These are phyloP conservation scores for Heliconius cydno DNA, from an alignment of 2,888 invertebrate genomes.

Conservation along the genomic window DNA sequence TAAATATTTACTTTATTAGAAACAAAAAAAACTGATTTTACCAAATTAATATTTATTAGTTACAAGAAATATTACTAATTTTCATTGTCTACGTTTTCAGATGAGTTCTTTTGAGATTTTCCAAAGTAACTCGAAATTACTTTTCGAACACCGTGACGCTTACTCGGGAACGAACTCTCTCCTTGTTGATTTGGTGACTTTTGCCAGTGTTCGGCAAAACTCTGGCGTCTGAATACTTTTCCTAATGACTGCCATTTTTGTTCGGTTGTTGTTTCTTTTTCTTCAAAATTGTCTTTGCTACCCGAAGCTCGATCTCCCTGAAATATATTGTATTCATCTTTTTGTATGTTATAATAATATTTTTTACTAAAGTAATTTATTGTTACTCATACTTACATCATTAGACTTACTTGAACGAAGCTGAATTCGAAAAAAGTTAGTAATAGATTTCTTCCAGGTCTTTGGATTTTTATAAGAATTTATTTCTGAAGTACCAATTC, in stretches of 20 bases:
- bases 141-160: conserved; percentile 71
- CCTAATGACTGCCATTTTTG: conserved; percentile 80
- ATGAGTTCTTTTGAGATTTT: conserved; percentile 62
- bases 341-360: conserved; percentile 11
- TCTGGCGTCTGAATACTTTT: conserved; percentile 77
- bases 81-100: conserved; percentile 56
- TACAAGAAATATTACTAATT: conserved; percentile 55
- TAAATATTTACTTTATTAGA: background rate
- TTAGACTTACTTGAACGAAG: conserved; percentile 75
- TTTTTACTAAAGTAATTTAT: background rate
- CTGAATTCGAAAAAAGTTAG: conserved; percentile 76
- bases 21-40: background rate
- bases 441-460: conserved; percentile 77
- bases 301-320: conserved; percentile 73
- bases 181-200: conserved; percentile 65
- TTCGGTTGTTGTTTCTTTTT: conserved; percentile 69
- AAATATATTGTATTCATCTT: conserved; percentile 14
- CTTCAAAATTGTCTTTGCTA: conserved; percentile 69
- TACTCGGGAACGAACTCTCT: conserved; percentile 67
- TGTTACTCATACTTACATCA: conserved; percentile 62
- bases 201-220: conserved; percentile 69
- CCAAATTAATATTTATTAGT: conserved; percentile 1
- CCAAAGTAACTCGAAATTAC: conserved; percentile 76
- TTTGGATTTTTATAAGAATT: conserved; percentile 70
- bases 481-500: conserved; percentile 63